Evolutionary conservation across 2,888 invertebrate genomes (phyloP).

Genomic region (Tachina lurida): DNA sequence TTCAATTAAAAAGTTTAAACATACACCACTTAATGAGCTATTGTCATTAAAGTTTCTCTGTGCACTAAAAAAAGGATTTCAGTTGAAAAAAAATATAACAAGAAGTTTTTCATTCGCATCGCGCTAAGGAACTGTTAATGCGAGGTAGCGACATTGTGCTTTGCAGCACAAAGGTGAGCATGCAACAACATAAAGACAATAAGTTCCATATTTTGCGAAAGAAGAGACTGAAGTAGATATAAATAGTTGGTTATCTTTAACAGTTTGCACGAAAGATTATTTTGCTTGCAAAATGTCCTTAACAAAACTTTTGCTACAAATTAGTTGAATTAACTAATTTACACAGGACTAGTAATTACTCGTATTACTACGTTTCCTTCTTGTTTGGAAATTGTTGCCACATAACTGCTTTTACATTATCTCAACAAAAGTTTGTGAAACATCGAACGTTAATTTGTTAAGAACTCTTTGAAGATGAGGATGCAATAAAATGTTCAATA

Average conservation of each 20-base stretch:
- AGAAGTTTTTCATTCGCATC: conserved; percentile 47
- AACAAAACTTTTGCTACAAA: neutral
- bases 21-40: conserved; percentile 70
- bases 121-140: conserved; percentile 55
- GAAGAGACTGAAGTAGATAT: too few species aligned
- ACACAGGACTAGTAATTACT: neutral
- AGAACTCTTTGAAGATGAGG: neutral
- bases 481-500: neutral
- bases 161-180: conserved; percentile 22
- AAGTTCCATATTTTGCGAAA: neutral
- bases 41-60: conserved; percentile 68
- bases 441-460: neutral
- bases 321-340: neutral
- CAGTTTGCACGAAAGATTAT: neutral
- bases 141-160: conserved; percentile 33
- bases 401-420: too few species aligned
- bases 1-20: conserved; percentile 73
- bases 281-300: neutral
- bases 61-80: conserved; percentile 25
- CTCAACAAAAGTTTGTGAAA: too few species aligned
- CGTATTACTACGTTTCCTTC: neutral
- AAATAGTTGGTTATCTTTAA: neutral
- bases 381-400: too few species aligned
- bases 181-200: neutral
- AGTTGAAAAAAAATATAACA: conserved; percentile 14